Evolutionary conservation across 2,888 invertebrate genomes (phyloP), one percentile per base, ranked within the genome.

Genomic region (Apamea epomidion): DNA sequence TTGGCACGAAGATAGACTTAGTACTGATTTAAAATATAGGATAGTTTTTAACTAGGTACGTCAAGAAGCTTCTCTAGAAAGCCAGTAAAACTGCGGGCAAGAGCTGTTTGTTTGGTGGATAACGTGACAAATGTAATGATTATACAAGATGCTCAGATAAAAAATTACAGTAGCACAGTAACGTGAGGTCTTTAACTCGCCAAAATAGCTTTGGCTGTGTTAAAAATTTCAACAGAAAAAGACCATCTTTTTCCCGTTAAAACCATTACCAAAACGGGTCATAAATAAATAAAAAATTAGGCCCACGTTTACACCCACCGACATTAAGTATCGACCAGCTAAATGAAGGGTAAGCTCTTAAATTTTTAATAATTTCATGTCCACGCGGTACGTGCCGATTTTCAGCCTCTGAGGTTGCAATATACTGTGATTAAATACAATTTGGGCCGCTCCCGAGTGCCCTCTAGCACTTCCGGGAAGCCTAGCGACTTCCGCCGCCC

Each of bases 381-480:
- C 87, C 89, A 84, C 89, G 80, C 87, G 14, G 64, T 82, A 76
- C 84, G 86, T 88, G 79, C 89, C 87, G 88, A 91, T 91, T 90
- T 87, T 90, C 86, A 91, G 91, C 89, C 91, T 89, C 90, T 85
- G 91, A 91, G 91, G 90, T 91, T 89, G 93, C 91, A 91, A 89
- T 93, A 91, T 91, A 94, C 93, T 89, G 92, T 93, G 94, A 95
- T 95, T 95, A 95, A 95, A 96, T 95, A 96, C 94, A 96, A 96
- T 96, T 96, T 95, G 92, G 94, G 91, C 90, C 91, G 92, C 91
- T 91, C 92, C 91, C 92, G 91, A 95, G 95, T 91, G 93, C 95
- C 95, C 96, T 96, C 94, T 92, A 94, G 94, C 93, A 91, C 93
- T 93, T 97, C 97, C 97, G 96, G 96, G 95, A 95, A 95, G 95